Evolutionary conservation across 1,140 invertebrate species (phyloP).

Genomic region (Pteromalus puparum): DNA sequence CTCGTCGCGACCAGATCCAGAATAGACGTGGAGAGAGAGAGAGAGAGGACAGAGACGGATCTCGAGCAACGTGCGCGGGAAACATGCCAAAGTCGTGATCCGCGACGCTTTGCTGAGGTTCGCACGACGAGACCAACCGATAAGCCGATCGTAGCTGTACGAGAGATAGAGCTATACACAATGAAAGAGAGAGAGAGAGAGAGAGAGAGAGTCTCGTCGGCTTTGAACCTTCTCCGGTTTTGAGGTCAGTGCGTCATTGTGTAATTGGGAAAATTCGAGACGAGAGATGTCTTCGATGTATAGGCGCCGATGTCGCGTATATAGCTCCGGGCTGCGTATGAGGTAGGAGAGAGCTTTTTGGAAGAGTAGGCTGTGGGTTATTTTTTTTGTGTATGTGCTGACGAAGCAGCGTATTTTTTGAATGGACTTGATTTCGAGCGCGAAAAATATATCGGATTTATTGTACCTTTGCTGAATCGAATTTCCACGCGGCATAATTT

Average conservation of each 20-base stretch:
- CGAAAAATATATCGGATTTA: no score
- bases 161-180: background rate
- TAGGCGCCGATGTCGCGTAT: no score
- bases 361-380: no score
- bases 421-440: background rate
- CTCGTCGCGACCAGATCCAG: background rate
- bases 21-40: background rate
- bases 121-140: constrained; percentile 15
- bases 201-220: no score
- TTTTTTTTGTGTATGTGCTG: no score
- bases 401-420: background rate
- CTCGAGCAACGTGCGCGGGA: background rate
- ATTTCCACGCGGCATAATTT: background rate
- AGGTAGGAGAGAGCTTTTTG: no score
- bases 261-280: constrained; percentile 10
- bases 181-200: background rate
- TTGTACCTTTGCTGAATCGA: background rate
- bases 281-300: background rate
- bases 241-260: constrained; percentile 29
- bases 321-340: no score
- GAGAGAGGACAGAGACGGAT: constrained; percentile 12
- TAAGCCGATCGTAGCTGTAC: constrained; percentile 6
- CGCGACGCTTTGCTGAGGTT: constrained; percentile 22
- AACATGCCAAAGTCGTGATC: constrained; percentile 26
- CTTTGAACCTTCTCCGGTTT: constrained; percentile 5